These are phyloP conservation scores for Tromatobia lineatoria DNA, from an alignment of 2,888 invertebrate genomes.

Conservation along the genomic window DNA sequence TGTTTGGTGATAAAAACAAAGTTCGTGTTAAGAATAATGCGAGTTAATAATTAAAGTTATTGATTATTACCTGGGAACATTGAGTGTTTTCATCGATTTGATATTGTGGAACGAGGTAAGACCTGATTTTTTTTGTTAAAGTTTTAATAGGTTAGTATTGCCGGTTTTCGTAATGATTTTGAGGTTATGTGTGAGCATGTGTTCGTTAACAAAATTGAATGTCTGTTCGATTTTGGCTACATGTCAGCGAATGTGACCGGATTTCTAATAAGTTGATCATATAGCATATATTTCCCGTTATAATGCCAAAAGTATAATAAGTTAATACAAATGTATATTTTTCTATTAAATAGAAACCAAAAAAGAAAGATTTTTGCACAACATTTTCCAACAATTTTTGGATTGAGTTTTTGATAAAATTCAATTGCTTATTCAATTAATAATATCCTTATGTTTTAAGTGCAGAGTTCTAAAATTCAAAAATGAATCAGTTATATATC, in stretches of 20 bases:
- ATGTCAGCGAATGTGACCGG: too few relatives aligned
- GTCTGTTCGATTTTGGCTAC: not conserved
- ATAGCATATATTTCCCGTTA: not conserved
- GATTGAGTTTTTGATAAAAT: too few relatives aligned
- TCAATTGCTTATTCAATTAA: too few relatives aligned
- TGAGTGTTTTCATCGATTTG: not conserved
- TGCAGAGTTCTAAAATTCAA: too few relatives aligned
- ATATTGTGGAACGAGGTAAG: slow-evolving; percentile 8
- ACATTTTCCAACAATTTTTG: too few relatives aligned
- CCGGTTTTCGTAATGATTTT: slow-evolving; percentile 26
- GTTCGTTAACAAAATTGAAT: not conserved
- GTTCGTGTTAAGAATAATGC: slow-evolving; percentile 16
- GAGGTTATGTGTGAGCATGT: slow-evolving; percentile 32
- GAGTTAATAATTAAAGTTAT: slow-evolving; percentile 13
- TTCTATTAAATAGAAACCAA: too few relatives aligned
- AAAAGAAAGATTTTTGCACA: too few relatives aligned
- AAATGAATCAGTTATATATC: too few relatives aligned
- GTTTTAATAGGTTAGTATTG: not conserved
- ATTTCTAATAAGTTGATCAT: not conserved
- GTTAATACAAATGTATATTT: too few relatives aligned
- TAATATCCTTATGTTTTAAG: too few relatives aligned
- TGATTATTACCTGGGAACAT: not conserved
- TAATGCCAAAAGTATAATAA: too few relatives aligned
- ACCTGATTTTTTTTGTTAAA: not conserved
- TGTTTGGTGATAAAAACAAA: not conserved